Percentiles rank a stretch among this genome's conserved stretches.
Evolutionary conservation across 2,888 invertebrate genomes (phyloP).

Genomic region (Electrophaes corylata): DNA sequence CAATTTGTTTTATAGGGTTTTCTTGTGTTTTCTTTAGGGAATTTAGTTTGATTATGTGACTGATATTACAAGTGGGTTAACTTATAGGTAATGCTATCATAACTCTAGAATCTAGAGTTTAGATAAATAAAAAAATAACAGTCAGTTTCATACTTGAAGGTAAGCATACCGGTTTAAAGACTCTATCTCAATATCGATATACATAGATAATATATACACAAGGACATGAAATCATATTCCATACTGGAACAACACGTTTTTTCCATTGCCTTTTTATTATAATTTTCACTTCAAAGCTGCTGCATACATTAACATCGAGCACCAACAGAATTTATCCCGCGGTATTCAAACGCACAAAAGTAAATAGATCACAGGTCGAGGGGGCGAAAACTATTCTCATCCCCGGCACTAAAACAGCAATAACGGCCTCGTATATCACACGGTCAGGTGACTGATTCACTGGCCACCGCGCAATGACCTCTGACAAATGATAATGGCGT

Average conservation of each 20-base stretch:
- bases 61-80: not conserved
- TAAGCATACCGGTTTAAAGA: too few species aligned
- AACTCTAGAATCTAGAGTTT: too few species aligned
- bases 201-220: too few species aligned
- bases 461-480: conserved; percentile 48
- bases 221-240: too few species aligned
- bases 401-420: conserved; percentile 50
- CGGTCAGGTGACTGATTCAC: conserved; percentile 63
- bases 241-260: not conserved
- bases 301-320: conserved; percentile 19
- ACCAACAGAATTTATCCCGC: conserved; percentile 24
- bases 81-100: too few species aligned
- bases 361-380: conserved; percentile 42
- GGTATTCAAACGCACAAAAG: conserved; percentile 39
- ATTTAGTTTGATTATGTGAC: not conserved
- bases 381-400: conserved; percentile 43
- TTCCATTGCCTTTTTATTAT: not conserved
- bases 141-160: too few species aligned
- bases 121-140: too few species aligned
- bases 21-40: conserved; percentile 23
- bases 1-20: conserved; percentile 53
- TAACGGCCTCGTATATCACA: conserved; percentile 56
- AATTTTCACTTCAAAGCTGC: not conserved
- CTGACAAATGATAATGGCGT: conserved; percentile 64
- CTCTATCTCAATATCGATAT: too few species aligned